Base-by-base conservation (phyloP, 2,797 vertebrate species). In the Crypturellus tataupa region DNA sequence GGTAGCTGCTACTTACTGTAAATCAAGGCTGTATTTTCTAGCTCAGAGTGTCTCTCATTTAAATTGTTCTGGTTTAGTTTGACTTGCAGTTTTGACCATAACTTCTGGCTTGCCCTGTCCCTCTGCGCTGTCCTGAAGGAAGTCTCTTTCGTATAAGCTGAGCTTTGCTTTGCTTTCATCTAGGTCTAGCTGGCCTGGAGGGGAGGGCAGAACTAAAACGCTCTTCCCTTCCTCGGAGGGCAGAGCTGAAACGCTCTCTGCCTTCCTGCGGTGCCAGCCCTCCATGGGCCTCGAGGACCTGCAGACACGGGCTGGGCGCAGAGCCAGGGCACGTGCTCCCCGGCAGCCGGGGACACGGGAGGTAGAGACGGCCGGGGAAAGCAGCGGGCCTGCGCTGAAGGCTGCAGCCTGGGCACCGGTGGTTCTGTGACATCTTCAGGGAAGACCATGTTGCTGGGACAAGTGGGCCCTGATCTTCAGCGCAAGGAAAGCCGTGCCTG, bases 401-500 rank as follows among this genome's bases (percentile, higher is more conserved):
- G 2, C 10, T 56, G 12, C 13, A 73, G 59, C 33, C 19, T 23
- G 42, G 33, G n/a, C 1, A 1, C 33, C 0, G 0, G 20, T 23
- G 47, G 29, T 16, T 29, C 51, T 17, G 27, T 15, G 27, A 8
- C 27, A 53, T 40, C 18, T 37, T 6, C 13, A 6, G 25, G 23
- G 42, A 63, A 82, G 27, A 65, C 18, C n/a, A 33, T 9, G 3
- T 24, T 40, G 27, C 46, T 76, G 51, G 20, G 20, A 82, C 79
- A 65, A 60, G 35, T 3, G 19, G 13, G n/a, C 21, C 39, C n/a
- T 0, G 1, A 21, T 31, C n/a, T 59, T 55, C 71, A 85, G 33
- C 59, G n/a, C 29, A 40, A 1, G n/a, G 51, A 55, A 79, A 60
- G 17, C 6, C 53, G 67, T 65, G 35, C n/a, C 75, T 59, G 31